Conservation (phyloP, 2,797 vertebrate genomes). For the Mormyrus proboscirostris region DNA sequence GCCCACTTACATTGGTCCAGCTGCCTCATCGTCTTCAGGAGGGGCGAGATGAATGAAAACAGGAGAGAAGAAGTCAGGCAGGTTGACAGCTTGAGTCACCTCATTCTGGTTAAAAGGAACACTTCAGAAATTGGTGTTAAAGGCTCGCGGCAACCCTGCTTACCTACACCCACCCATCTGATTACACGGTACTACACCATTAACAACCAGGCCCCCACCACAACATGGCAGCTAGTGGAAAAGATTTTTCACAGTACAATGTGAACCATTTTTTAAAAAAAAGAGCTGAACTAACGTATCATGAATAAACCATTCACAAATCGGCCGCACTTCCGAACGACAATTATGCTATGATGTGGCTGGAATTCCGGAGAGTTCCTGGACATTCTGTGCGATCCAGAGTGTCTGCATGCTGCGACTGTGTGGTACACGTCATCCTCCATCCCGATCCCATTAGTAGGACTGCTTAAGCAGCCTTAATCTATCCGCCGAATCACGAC, state of each 20-base stretch:
- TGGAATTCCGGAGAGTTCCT: conserved; percentile 33
- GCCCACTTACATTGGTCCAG: conserved; percentile 83
- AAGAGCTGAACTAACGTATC: background rate
- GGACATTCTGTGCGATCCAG: conserved; percentile 45
- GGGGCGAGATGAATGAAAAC: conserved; percentile 29
- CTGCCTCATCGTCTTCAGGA: conserved; percentile 88
- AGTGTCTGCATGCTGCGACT: conserved; percentile 34
- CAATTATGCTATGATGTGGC: background rate
- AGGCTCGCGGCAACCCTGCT: background rate
- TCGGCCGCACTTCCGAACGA: background rate
- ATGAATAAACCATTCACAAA: background rate
- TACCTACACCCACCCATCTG: background rate
- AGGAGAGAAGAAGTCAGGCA: conserved; percentile 37
- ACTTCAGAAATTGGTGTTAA: conserved; percentile 58
- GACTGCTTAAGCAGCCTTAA: conserved; percentile 67
- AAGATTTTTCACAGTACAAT: background rate
- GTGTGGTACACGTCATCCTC: conserved; percentile 56
- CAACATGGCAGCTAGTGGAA: conserved; percentile 22
- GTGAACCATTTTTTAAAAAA: background rate
- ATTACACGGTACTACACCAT: background rate
- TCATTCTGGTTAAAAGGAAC: conserved; percentile 63
- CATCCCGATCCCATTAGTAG: conserved; percentile 66
- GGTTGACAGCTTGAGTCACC: conserved; percentile 32
- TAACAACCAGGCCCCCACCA: conserved; percentile 58
- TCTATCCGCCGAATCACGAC: conserved; percentile 39